These are phyloP conservation scores for Heliconius aoede DNA, from an alignment of 2,888 invertebrate genomes.

Conservation along the genomic window DNA sequence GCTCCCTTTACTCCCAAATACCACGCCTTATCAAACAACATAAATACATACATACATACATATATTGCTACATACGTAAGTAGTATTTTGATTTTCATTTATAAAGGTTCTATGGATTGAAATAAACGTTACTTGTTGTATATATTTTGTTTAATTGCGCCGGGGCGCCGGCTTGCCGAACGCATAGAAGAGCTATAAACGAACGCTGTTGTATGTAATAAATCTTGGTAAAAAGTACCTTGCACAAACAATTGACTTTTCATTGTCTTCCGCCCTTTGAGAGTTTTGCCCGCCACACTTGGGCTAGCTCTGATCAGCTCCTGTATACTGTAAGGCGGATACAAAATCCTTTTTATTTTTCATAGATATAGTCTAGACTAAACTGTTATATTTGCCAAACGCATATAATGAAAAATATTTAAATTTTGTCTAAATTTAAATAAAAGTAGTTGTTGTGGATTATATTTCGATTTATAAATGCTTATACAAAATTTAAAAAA, in stretches of 20 bases:
- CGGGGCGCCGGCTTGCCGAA: conserved; percentile 47
- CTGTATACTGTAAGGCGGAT: neutral
- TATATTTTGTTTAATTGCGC: conserved; percentile 69
- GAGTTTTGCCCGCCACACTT: neutral
- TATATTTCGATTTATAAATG: too few relatives aligned
- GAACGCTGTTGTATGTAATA: conserved; percentile 73
- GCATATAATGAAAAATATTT: neutral
- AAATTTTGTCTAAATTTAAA: too few relatives aligned
- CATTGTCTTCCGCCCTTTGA: conserved; percentile 53
- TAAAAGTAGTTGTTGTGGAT: too few relatives aligned
- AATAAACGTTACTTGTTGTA: conserved; percentile 83
- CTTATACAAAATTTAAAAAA: too few relatives aligned
- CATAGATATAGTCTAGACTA: too few relatives aligned
- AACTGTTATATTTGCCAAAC: neutral
- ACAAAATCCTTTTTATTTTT: neutral
- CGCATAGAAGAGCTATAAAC: conserved; percentile 58
- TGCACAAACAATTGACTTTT: conserved; percentile 67
- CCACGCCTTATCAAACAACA: conserved; percentile 44
- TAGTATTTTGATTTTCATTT: conserved; percentile 79
- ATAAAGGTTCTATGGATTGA: conserved; percentile 82
- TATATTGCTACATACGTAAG: conserved; percentile 66
- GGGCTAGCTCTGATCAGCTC: neutral
- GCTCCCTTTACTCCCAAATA: conserved; percentile 55
- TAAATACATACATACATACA: conserved; percentile 13
- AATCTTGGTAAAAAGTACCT: conserved; percentile 71